Evolutionary conservation across 1,140 invertebrate species (phyloP).

Genomic region (Ericerus pela): DNA sequence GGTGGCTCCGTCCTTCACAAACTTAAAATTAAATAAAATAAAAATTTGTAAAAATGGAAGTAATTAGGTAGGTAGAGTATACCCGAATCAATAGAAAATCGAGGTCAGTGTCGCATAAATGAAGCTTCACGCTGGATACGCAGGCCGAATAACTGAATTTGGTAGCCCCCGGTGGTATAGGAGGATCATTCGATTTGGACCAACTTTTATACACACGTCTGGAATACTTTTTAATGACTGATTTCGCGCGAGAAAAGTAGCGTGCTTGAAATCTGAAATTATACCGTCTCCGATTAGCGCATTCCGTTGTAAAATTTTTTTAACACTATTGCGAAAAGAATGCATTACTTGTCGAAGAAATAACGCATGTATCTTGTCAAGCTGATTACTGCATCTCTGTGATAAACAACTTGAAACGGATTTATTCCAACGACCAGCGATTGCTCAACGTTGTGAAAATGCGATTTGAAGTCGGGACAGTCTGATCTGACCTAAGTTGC

Average conservation of each 20-base stretch:
- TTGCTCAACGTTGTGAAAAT: slow-evolving; percentile 67
- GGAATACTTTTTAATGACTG: too few relatives aligned
- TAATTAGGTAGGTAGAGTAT: slow-evolving; percentile 8
- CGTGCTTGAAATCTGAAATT: too few relatives aligned
- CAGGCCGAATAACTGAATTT: slow-evolving; percentile 61
- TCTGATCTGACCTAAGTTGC: slow-evolving; percentile 48
- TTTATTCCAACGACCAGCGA: slow-evolving; percentile 56
- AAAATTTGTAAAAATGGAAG: neutral
- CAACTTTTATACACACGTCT: neutral
- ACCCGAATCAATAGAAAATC: slow-evolving; percentile 49
- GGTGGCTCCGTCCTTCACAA: neutral
- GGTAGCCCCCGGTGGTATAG: slow-evolving; percentile 54
- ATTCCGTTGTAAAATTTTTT: too few relatives aligned
- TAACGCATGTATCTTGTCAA: slow-evolving; percentile 45
- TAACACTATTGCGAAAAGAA: too few relatives aligned
- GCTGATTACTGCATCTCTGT: slow-evolving; percentile 54
- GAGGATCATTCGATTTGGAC: slow-evolving; percentile 38
- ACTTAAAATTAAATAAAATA: neutral
- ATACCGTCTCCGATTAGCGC: too few relatives aligned
- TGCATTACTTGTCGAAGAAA: slow-evolving; percentile 32
- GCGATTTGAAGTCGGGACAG: slow-evolving; percentile 66
- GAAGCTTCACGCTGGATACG: slow-evolving; percentile 42
- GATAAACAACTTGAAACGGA: slow-evolving; percentile 46
- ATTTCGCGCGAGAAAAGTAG: too few relatives aligned
- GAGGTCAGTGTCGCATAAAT: slow-evolving; percentile 51